Conservation (phyloP, 2,888 invertebrate species). For the Steinernema scapterisci region DNA sequence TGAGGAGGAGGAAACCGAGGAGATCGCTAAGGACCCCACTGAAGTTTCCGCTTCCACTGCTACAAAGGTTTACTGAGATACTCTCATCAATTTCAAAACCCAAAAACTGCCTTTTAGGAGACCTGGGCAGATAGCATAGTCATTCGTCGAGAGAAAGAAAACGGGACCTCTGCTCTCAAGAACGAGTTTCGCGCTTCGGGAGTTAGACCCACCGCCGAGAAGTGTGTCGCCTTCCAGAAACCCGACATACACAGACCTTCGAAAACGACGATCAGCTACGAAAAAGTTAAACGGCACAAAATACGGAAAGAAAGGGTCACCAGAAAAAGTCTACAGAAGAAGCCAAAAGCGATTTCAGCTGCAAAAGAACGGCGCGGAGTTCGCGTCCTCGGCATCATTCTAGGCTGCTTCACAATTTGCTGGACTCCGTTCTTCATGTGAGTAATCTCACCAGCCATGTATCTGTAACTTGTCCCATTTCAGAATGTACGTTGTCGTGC, state of each 20-base stretch:
- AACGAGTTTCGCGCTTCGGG: slow-evolving; percentile 1
- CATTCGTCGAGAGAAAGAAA: neutral
- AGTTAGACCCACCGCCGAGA: slow-evolving; percentile 37
- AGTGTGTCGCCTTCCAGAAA: slow-evolving; percentile 50
- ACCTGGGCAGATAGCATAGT: slow-evolving; percentile 19
- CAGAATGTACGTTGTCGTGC: slow-evolving; percentile 66
- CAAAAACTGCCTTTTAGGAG: neutral
- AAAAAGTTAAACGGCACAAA: slow-evolving; percentile 65
- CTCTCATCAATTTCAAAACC: neutral
- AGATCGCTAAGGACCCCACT: neutral
- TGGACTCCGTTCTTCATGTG: slow-evolving; percentile 67
- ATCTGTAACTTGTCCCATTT: too few relatives aligned
- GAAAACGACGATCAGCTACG: slow-evolving; percentile 53
- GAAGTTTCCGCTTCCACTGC: slow-evolving; percentile 9
- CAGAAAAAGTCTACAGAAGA: slow-evolving; percentile 64
- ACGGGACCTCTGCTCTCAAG: neutral
- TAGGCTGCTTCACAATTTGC: slow-evolving; percentile 67
- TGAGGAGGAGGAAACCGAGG: slow-evolving; percentile 38
- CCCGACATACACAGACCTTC: slow-evolving; percentile 40
- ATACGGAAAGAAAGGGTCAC: slow-evolving; percentile 63
- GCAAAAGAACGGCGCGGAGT: slow-evolving; percentile 67
- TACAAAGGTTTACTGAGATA: neutral
- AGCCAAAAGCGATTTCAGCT: slow-evolving; percentile 67
- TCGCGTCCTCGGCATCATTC: slow-evolving; percentile 66
- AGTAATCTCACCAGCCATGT: too few relatives aligned